Evolutionary conservation across 1,140 invertebrate genomes (phyloP).

Genomic region (Lepidostoma basale): DNA sequence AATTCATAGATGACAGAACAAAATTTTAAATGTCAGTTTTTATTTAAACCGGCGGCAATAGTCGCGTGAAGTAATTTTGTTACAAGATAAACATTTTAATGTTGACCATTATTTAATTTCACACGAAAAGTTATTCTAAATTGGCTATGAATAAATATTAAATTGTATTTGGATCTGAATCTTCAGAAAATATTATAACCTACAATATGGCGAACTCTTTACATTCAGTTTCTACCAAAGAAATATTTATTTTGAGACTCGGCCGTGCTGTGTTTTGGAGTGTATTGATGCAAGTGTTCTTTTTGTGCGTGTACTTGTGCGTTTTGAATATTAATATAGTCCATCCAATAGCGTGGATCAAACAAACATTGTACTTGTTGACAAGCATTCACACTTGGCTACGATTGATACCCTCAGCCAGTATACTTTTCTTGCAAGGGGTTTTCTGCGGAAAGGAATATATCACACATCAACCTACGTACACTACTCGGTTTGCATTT

Average conservation of each 20-base stretch:
- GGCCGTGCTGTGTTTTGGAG: conserved; percentile 47
- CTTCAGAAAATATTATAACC: neutral
- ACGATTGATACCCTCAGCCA: conserved; percentile 56
- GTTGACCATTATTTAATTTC: neutral
- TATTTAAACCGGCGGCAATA: neutral
- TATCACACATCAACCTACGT: conserved; percentile 55
- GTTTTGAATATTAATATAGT: conserved; percentile 58
- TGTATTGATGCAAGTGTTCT: conserved; percentile 58
- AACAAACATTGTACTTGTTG: conserved; percentile 54
- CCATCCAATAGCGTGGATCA: conserved; percentile 57
- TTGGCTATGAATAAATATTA: neutral
- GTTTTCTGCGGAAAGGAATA: conserved; percentile 64
- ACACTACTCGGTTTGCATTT: conserved; percentile 67
- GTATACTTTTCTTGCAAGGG: conserved; percentile 60
- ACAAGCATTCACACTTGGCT: conserved; percentile 58
- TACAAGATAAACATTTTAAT: neutral
- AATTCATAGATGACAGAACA: neutral
- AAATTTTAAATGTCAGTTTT: neutral
- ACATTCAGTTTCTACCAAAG: conserved; percentile 29
- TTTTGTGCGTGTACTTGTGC: conserved; percentile 57
- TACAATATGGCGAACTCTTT: conserved; percentile 4
- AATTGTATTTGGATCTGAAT: neutral
- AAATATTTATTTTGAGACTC: conserved; percentile 28
- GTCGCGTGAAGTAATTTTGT: neutral
- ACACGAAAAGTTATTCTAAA: neutral